Conservation (phyloP, 1,140 invertebrate genomes). For the Drosophila neocordata region DNA sequence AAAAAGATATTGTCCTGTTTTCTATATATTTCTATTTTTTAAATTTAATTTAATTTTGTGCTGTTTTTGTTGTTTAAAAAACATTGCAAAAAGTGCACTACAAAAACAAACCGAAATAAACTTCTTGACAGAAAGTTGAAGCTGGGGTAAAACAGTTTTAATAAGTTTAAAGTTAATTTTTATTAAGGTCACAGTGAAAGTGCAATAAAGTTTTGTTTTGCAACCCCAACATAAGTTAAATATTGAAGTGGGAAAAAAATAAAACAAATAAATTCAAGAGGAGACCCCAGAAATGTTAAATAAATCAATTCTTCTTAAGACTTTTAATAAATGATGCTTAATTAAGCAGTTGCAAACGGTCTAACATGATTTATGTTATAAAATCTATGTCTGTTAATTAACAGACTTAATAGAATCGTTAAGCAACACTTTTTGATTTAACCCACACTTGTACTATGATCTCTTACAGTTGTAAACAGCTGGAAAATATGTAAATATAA, state of each 20-base stretch:
- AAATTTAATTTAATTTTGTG: no score
- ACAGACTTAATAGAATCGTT: background rate
- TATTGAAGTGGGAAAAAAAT: no score
- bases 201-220: background rate
- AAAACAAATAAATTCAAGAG: background rate
- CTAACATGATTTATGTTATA: no score
- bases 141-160: background rate
- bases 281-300: background rate
- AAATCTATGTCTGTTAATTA: background rate
- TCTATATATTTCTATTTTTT: no score
- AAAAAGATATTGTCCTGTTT: no score
- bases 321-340: background rate
- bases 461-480: background rate
- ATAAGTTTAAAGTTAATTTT: background rate
- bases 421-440: no score
- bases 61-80: no score
- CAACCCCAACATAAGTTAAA: background rate
- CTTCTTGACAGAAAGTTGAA: background rate
- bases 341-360: no score
- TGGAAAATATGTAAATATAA: no score
- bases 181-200: background rate
- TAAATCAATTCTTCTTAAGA: background rate
- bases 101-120: no score
- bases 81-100: no score
- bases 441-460: background rate